These are phyloP conservation scores for Agrilus planipennis DNA, from an alignment of 1,140 invertebrate species.

Conservation along the genomic window DNA sequence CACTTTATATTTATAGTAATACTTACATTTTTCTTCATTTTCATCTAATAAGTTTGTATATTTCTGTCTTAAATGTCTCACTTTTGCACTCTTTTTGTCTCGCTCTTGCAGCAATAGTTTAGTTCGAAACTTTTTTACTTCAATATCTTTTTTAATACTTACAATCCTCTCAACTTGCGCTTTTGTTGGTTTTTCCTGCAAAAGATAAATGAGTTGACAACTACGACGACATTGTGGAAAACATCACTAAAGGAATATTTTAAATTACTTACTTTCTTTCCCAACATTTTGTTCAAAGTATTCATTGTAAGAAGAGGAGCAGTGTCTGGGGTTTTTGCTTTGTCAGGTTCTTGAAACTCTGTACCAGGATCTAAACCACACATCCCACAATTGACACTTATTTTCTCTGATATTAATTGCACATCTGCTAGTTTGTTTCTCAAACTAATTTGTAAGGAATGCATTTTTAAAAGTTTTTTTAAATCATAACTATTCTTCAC, in stretches of 20 bases:
- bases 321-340: conserved; percentile 21
- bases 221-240: too few species aligned
- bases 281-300: conserved; percentile 38
- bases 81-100: conserved; percentile 39
- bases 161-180: conserved; percentile 38
- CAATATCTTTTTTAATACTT: conserved; percentile 40
- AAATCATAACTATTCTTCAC: conserved; percentile 63
- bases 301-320: conserved; percentile 37
- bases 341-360: conserved; percentile 3
- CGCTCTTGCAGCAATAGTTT: conserved; percentile 45
- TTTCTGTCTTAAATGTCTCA: conserved; percentile 38
- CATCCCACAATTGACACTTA: conserved; percentile 23
- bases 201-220: too few species aligned
- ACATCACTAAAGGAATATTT: too few species aligned
- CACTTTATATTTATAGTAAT: too few species aligned
- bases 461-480: conserved; percentile 50
- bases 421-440: conserved; percentile 43
- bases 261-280: not conserved
- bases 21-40: conserved; percentile 30
- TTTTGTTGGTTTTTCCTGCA: conserved; percentile 35
- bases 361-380: not conserved
- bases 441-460: conserved; percentile 44
- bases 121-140: conserved; percentile 43
- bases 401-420: conserved; percentile 39
- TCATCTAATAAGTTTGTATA: conserved; percentile 23